Evolutionary conservation across 2,888 invertebrate species (phyloP), one percentile per base, ranked within the genome.

Genomic region (Hirtodrosophila duncani): DNA sequence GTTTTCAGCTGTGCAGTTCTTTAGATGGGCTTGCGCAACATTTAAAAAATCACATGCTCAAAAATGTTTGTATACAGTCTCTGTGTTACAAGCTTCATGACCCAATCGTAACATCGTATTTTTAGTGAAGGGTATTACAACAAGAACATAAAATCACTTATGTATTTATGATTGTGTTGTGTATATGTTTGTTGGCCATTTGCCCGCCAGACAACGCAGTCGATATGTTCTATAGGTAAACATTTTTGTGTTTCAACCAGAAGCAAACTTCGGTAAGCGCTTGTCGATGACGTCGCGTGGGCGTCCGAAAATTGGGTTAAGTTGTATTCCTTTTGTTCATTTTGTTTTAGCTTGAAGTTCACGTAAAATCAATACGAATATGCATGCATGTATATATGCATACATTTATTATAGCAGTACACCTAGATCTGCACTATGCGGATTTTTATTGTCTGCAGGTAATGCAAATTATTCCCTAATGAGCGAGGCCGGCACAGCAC

Each of bases 401-500:
- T 24, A 11, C 14, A 29, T 13, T 20, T 11, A 11, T 37, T 17
- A 16, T 20, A 24, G n/a, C n/a, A n/a, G n/a, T n/a, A n/a, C n/a
- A 7, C 9, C 9, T 3, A 3, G 9, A 9, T 31, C 17, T 31
- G 31, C 9, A 17, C 16, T 31, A 9, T 31, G 31, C n/a, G 9
- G 9, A 34, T 27, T 18, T 3, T 3, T 7, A 5, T 18, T 20
- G 51, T 8, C 21, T 56, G 63, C 55, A 50, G 46, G 31, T 58
- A 70, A 57, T 63, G 61, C 59, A 77, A 63, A 58, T 77, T 60
- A 71, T 68, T 77, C 52, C 59, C 56, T 72, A 81, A 75, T 78
- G 78, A 81, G 74, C 37, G 61, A 38, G 36, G 17, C 27, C 21
- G 27, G 30, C 31, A 31, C 21, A 50, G 38, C 60, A 72, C 80